Conservation (phyloP, 1,140 invertebrate species). For the Physella acuta region DNA sequence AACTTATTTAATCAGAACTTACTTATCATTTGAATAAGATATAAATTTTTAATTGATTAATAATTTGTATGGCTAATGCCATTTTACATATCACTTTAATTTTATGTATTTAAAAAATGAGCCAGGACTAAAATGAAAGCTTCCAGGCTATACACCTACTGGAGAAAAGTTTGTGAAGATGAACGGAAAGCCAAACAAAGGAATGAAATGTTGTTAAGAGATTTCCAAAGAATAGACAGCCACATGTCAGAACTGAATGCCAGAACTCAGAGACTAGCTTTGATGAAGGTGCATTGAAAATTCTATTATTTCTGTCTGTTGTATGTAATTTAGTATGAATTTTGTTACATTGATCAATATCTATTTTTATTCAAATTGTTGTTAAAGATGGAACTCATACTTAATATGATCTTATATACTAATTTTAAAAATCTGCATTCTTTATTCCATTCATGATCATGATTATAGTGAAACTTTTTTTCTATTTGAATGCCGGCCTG, state of each 20-base stretch:
- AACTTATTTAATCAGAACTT: background rate
- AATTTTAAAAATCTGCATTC: no score
- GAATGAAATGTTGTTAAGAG: conserved; percentile 49
- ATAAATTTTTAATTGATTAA: conserved; percentile 6
- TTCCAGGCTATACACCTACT: conserved; percentile 48
- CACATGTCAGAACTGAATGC: conserved; percentile 42
- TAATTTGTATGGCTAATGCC: background rate
- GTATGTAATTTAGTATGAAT: no score
- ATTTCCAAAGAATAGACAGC: conserved; percentile 51
- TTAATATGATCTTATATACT: no score
- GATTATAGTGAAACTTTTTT: no score
- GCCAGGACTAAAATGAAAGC: conserved; percentile 49
- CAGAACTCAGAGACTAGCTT: conserved; percentile 46
- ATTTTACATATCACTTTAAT: background rate
- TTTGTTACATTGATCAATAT: no score
- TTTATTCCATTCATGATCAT: no score
- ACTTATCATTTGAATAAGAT: background rate
- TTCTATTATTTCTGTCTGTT: no score
- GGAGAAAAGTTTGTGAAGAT: conserved; percentile 56
- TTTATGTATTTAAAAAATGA: conserved; percentile 6
- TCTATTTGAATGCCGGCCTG: background rate
- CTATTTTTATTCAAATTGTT: no score
- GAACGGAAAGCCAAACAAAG: conserved; percentile 48
- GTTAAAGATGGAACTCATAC: no score
- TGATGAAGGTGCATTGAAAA: conserved; percentile 49